These are phyloP conservation scores for Rousettus madagascariensis DNA, from an alignment of 2,797 vertebrate species.

Conservation along the genomic window DNA sequence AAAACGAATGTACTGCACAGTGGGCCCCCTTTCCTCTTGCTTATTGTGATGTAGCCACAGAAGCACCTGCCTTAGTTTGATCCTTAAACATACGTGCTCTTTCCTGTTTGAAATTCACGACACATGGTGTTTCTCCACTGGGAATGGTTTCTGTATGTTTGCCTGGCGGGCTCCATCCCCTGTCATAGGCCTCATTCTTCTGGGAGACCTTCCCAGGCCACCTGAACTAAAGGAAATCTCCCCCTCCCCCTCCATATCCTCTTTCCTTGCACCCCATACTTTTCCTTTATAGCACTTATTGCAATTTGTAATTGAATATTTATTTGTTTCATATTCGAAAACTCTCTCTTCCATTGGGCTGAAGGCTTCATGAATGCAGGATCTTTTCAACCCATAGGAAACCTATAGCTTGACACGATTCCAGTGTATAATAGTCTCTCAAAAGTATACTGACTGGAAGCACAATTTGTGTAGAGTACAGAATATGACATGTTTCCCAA, in stretches of 20 bases:
- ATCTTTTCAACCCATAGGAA: conserved; percentile 22
- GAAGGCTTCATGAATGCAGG: background rate
- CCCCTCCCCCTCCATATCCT: background rate
- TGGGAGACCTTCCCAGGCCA: background rate
- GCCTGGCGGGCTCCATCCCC: background rate
- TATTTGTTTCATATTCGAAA: background rate
- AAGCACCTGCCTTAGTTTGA: background rate
- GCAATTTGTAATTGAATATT: background rate
- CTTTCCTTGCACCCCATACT: background rate
- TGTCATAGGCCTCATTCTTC: background rate
- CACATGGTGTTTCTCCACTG: rapidly evolving
- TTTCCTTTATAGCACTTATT: background rate
- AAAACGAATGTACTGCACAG: background rate
- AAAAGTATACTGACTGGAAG: conserved; percentile 50
- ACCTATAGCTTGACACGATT: conserved; percentile 6
- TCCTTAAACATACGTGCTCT: background rate
- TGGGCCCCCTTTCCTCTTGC: background rate
- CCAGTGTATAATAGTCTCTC: background rate
- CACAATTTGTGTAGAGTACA: background rate
- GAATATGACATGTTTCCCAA: background rate
- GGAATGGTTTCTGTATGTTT: background rate
- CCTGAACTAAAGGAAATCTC: background rate
- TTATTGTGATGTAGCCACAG: background rate
- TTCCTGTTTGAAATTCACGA: background rate
- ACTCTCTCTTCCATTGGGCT: background rate